A percentile compares a stretch with the other conserved stretches of the same genome.
These are phyloP conservation scores for Acestrorhynchus altus DNA, from an alignment of 2,797 vertebrate species.

Conservation along the genomic window DNA sequence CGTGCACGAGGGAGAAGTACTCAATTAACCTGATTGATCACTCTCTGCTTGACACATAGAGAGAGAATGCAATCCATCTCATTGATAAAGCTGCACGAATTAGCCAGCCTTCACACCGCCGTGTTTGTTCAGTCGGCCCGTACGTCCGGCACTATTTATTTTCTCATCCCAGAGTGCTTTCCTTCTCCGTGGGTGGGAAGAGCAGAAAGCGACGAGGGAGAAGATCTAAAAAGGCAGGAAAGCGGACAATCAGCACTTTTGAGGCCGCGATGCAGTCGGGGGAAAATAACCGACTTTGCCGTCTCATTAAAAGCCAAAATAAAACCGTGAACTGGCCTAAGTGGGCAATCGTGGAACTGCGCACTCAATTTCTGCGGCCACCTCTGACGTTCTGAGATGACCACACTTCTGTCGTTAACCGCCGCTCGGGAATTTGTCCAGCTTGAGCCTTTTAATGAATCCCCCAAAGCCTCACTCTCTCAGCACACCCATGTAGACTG, in stretches of 20 bases:
- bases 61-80: conserved; percentile 50
- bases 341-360: not conserved
- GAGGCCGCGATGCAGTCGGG: conserved; percentile 26
- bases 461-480: not conserved
- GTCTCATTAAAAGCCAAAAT: conserved; percentile 49
- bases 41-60: conserved; percentile 54
- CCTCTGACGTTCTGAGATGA: not conserved
- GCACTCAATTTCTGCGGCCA: not conserved
- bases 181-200: conserved; percentile 48
- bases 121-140: conserved; percentile 23
- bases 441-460: conserved; percentile 8
- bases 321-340: conserved; percentile 35
- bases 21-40: conserved; percentile 66
- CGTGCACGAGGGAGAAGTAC: conserved; percentile 27
- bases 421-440: conserved; percentile 42
- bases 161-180: conserved; percentile 46
- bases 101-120: conserved; percentile 31
- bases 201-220: not conserved
- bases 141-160: conserved; percentile 36
- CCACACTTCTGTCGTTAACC: conserved; percentile 58
- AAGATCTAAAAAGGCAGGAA: conserved; percentile 2
- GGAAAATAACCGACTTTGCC: conserved; percentile 40
- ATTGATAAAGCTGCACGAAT: conserved; percentile 54
- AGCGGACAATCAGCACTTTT: conserved; percentile 50
- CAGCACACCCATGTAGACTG: not conserved